phyloP scores from a whole-genome alignment of 2,888 invertebrate genomes.

The Ectemnius cavifrons region DNA sequence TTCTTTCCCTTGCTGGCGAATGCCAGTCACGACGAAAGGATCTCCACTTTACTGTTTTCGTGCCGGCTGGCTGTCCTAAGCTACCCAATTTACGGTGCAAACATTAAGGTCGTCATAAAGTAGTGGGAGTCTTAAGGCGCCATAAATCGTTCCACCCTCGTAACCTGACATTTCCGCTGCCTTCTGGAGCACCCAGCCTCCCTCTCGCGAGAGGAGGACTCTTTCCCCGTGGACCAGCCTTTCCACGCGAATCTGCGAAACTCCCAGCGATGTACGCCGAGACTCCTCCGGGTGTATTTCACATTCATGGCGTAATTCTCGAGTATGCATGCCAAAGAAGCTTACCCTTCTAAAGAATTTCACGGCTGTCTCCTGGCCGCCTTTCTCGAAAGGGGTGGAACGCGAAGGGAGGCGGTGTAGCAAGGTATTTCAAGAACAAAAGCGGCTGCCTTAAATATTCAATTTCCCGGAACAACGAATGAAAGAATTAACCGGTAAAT shows the following conservation, averaged over 20 bases:
- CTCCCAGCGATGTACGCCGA: background rate
- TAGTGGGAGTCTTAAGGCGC: slow-evolving; percentile 58
- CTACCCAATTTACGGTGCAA: slow-evolving; percentile 64
- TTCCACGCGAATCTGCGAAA: slow-evolving; percentile 43
- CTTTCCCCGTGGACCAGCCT: slow-evolving; percentile 22
- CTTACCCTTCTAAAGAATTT: slow-evolving; percentile 31
- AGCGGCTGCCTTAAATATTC: slow-evolving; percentile 35
- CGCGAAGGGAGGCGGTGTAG: too few relatives aligned
- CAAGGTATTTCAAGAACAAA: slow-evolving; percentile 28
- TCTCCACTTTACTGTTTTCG: slow-evolving; percentile 59
- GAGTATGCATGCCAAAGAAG: slow-evolving; percentile 38
- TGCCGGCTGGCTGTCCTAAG: slow-evolving; percentile 54
- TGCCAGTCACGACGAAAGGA: slow-evolving; percentile 52
- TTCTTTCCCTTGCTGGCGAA: slow-evolving; percentile 24
- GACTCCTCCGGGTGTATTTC: slow-evolving; percentile 47
- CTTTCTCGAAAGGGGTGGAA: too few relatives aligned
- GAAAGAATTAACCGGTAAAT: slow-evolving; percentile 32
- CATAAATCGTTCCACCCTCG: slow-evolving; percentile 55
- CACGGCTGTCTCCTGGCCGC: background rate
- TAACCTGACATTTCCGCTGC: slow-evolving; percentile 26
- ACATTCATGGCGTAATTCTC: slow-evolving; percentile 49
- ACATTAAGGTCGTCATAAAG: slow-evolving; percentile 66
- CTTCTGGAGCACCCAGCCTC: slow-evolving; percentile 20
- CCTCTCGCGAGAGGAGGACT: slow-evolving; percentile 14
- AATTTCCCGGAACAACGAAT: slow-evolving; percentile 28